Evolutionary conservation across 2,888 invertebrate genomes (phyloP).

Genomic region (Cinara cedri): DNA sequence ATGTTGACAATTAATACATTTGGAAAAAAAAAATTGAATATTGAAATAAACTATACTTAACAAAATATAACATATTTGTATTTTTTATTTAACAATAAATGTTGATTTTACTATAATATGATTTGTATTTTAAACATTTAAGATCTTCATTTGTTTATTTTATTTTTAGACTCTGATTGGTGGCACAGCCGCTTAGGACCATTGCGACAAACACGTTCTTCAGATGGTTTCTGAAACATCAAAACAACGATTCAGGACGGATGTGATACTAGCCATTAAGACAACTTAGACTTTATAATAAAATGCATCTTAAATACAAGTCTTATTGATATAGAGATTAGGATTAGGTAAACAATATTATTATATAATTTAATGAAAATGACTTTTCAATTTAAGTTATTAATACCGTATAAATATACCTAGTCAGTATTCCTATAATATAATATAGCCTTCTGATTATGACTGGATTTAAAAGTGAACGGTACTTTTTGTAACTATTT

Average conservation of each 20-base stretch:
- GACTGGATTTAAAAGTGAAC: conserved; percentile 53
- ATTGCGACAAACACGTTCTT: conserved; percentile 53
- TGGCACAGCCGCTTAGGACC: conserved; percentile 48
- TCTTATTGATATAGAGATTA: conserved; percentile 50
- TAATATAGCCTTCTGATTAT: conserved; percentile 52
- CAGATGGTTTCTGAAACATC: conserved; percentile 55
- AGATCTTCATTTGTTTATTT: not conserved
- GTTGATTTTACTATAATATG: conserved; percentile 6
- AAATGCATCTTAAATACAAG: conserved; percentile 29
- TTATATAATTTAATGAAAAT: conserved; percentile 43
- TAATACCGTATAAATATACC: conserved; percentile 47
- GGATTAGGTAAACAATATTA: conserved; percentile 46
- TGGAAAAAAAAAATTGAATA: no score
- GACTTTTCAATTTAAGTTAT: conserved; percentile 50
- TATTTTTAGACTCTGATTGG: conserved; percentile 53
- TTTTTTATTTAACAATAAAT: conserved; percentile 3
- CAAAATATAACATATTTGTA: not conserved
- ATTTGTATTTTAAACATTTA: conserved; percentile 1
- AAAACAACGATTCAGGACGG: conserved; percentile 47
- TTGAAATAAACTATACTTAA: no score
- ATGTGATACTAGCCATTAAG: conserved; percentile 57
- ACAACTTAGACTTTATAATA: conserved; percentile 45
- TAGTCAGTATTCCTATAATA: conserved; percentile 56
- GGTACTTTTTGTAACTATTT: conserved; percentile 54
- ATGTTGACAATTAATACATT: no score